Evolutionary conservation across 2,888 invertebrate species (phyloP).

Genomic region (Micoletzkya japonica): DNA sequence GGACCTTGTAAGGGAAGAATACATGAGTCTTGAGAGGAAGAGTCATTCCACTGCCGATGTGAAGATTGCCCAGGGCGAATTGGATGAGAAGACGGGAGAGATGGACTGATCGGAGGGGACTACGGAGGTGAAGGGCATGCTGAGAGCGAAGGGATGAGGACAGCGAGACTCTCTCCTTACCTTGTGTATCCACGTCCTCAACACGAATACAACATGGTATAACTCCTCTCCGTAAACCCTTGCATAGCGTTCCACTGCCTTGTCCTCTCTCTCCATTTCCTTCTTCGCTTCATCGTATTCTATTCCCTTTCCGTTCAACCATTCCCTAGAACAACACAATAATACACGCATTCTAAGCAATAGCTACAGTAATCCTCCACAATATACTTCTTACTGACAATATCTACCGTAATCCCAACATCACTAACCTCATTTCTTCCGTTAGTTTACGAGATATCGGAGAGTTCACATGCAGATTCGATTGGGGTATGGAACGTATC

Average conservation of each 20-base stretch:
- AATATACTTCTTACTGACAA: too few relatives aligned
- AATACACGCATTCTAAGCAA: too few relatives aligned
- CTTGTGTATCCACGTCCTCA: constrained; percentile 41
- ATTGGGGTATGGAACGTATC: too few relatives aligned
- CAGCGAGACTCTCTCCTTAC: neutral
- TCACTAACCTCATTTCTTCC: too few relatives aligned
- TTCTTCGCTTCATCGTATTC: too few relatives aligned
- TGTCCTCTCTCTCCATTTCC: neutral
- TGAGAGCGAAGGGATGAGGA: neutral
- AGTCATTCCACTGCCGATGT: neutral
- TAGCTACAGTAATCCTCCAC: too few relatives aligned
- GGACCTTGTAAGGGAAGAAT: constrained; percentile 16
- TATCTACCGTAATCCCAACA: too few relatives aligned
- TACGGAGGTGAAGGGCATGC: neutral
- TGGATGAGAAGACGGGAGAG: constrained; percentile 17
- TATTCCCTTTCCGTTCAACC: too few relatives aligned
- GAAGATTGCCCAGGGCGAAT: constrained; percentile 14
- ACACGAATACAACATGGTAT: constrained; percentile 32
- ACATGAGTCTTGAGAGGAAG: neutral
- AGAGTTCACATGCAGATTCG: too few relatives aligned
- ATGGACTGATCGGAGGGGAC: constrained; percentile 3
- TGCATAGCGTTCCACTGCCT: constrained; percentile 32
- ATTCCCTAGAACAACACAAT: too few relatives aligned
- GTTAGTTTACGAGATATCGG: too few relatives aligned
- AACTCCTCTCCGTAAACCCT: constrained; percentile 35